Conservation (phyloP, 1,140 invertebrate species). For the Zaprionus tsacasi region DNA sequence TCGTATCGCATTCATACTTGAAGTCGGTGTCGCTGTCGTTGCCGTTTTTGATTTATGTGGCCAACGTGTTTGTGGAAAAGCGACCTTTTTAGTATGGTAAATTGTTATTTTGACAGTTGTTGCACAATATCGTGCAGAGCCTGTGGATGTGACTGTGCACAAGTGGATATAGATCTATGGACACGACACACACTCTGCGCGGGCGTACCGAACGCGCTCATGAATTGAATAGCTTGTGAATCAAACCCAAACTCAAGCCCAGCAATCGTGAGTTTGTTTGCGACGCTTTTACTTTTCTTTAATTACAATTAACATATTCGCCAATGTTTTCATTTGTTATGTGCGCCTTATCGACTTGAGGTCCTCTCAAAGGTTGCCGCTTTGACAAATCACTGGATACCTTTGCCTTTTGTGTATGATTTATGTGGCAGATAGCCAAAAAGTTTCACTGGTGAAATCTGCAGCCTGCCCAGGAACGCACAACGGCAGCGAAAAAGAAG, state of each 20-base stretch:
- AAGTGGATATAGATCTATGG: conserved; percentile 66
- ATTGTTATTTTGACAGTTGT: conserved; percentile 79
- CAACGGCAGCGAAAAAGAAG: conserved; percentile 31
- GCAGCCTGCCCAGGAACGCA: conserved; percentile 56
- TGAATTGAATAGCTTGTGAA: conserved; percentile 76
- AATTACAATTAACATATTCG: conserved; percentile 44
- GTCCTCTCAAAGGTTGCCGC: not conserved
- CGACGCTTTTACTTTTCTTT: conserved; percentile 70
- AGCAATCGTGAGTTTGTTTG: conserved; percentile 59
- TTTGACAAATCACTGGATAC: conserved; percentile 13
- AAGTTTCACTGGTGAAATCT: conserved; percentile 69
- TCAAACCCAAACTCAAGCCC: conserved; percentile 44
- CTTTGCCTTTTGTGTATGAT: conserved; percentile 44
- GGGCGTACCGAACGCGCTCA: conserved; percentile 50
- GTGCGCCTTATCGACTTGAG: not conserved
- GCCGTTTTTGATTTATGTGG: conserved; percentile 44
- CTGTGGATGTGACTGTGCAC: too few relatives aligned
- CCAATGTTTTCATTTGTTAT: conserved; percentile 10
- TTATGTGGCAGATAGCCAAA: conserved; percentile 54
- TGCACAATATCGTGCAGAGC: conserved; percentile 75
- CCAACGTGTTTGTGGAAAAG: conserved; percentile 45
- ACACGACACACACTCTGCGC: conserved; percentile 58
- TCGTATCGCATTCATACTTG: conserved; percentile 10
- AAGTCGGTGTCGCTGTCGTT: conserved; percentile 17
- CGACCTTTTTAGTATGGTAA: conserved; percentile 57